Conservation (phyloP, 2,888 invertebrate species). For the Drosophila imparisetae region DNA sequence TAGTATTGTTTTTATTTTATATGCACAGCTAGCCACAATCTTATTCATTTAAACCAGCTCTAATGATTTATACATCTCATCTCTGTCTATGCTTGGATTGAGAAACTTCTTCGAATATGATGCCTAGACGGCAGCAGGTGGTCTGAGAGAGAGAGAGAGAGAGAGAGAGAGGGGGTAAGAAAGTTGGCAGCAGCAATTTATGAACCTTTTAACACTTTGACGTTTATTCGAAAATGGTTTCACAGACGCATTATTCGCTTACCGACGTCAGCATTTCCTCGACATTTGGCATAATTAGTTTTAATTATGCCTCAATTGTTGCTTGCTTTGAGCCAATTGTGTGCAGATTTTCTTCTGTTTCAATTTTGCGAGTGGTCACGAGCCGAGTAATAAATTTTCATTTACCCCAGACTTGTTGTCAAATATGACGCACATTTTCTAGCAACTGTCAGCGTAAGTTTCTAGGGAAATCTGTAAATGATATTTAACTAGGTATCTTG, state of each 20-base stretch:
- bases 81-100: constrained; percentile 7
- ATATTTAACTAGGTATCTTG: not conserved
- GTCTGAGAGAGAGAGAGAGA: too few relatives aligned
- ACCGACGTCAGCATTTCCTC: constrained; percentile 11
- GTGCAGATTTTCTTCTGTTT: constrained; percentile 16
- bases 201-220: constrained; percentile 39
- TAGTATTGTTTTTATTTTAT: not conserved
- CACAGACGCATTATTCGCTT: not conserved
- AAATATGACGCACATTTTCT: not conserved
- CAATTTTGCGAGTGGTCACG: not conserved
- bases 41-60: not conserved
- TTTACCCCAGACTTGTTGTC: constrained; percentile 32
- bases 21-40: not conserved
- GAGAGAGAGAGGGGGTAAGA: not conserved
- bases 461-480: constrained; percentile 6
- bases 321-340: constrained; percentile 45
- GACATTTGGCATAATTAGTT: constrained; percentile 48
- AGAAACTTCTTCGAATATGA: not conserved
- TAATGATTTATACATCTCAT: not conserved
- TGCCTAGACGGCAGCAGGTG: constrained; percentile 11
- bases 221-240: constrained; percentile 52
- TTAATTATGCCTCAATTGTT: constrained; percentile 56
- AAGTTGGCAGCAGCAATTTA: constrained; percentile 25
- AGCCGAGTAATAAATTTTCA: constrained; percentile 65
- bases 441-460: not conserved